Conservation (phyloP, 2,888 invertebrate genomes). For the Ormyrus thymus region DNA sequence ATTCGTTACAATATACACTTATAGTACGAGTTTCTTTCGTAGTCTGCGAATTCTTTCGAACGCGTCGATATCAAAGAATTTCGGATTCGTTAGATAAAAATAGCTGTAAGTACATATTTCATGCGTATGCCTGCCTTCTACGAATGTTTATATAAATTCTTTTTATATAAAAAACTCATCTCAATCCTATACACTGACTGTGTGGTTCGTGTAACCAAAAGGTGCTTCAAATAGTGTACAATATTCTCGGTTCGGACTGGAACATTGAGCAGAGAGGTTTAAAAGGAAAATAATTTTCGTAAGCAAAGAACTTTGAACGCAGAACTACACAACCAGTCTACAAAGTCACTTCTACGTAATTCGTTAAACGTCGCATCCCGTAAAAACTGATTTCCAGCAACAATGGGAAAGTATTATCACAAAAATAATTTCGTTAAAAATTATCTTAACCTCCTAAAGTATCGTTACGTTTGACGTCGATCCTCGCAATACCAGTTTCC, state of each 20-base stretch:
- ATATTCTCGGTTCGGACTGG: no score
- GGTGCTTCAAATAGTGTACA: neutral
- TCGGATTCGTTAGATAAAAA: conserved; percentile 31
- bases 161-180: conserved; percentile 25
- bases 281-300: no score
- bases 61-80: conserved; percentile 18
- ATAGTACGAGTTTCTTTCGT: conserved; percentile 24
- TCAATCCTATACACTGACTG: neutral
- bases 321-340: neutral
- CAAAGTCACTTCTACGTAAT: neutral
- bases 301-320: no score
- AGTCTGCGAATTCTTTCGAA: conserved; percentile 2
- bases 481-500: neutral
- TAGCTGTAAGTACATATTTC: conserved; percentile 30
- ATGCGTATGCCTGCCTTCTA: conserved; percentile 7
- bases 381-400: conserved; percentile 5
- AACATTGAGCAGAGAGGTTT: no score
- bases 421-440: conserved; percentile 17
- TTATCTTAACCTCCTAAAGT: neutral
- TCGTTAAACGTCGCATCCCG: neutral
- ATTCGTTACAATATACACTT: conserved; percentile 27
- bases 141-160: conserved; percentile 22
- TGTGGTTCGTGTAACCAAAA: neutral
- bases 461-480: neutral
- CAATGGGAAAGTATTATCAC: neutral